Evolutionary conservation across 2,797 vertebrate genomes (phyloP), one percentile per base, ranked within the genome.

Genomic region (Mustela erminea): DNA sequence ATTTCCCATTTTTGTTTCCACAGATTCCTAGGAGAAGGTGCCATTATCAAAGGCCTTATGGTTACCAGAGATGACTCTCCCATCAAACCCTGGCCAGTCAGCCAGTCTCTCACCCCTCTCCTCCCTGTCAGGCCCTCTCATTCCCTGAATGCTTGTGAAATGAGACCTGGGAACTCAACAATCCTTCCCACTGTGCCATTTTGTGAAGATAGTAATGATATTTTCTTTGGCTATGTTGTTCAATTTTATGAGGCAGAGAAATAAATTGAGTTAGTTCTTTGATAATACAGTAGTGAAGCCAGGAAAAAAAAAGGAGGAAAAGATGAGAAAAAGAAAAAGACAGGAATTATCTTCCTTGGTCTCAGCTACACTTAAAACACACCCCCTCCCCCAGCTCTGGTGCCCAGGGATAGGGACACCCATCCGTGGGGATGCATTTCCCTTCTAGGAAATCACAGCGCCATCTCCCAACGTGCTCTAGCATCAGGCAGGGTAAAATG

Each of bases 1-100:
- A 70, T 93, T 95, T 90, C 58, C 18, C n/a, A 56, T 62, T 62
- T 96, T 89, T 93, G n/a, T 58, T 80, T 87, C 41, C 83, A 93
- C 17, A 10, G 41, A 84, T 92, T 95, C 78, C 41, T 66, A 7
- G 41, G 58, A 96, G 46, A 95, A 86, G 23, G 5, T 46, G 21
- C 32, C 8, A 0, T 72, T 21, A 75, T 10, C 27, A 58, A 88
- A 82, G 68, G 43, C 6, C 62, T 83, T 84, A 46, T 23, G 21
- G 2, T 68, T 77, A 7, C 86, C 70, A 20, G 41, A 60, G 78
- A 56, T 46, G 2, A 21, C 10, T 68, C 35, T 77, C 35, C 49
- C 43, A n/a, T n/a, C 14, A 1, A 66, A 29, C 38, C 25, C 29
- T 17, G 21, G 43, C 32, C 77, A 56, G 83, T 49, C 27, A 89